Conservation (phyloP, 2,888 invertebrate species). For the Tridacna crocea region DNA sequence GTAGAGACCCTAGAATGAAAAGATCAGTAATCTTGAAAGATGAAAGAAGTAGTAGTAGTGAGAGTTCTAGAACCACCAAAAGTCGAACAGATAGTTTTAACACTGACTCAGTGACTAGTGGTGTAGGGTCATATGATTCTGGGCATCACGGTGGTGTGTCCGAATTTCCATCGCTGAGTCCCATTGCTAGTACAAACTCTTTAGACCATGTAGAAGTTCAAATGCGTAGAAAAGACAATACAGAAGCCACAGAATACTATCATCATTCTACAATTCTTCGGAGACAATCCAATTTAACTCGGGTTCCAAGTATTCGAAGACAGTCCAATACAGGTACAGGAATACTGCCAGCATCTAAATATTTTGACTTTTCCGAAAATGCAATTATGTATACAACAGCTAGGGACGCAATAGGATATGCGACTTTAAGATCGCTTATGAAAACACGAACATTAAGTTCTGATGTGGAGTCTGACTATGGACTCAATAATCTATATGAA, state of each 20-base stretch:
- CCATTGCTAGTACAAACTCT: constrained; percentile 92
- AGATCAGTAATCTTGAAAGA: constrained; percentile 52
- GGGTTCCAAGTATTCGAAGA: constrained; percentile 79
- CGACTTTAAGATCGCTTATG: constrained; percentile 82
- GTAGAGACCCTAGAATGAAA: constrained; percentile 38
- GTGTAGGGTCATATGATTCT: constrained; percentile 93
- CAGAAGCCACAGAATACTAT: constrained; percentile 80
- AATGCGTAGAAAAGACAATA: constrained; percentile 45
- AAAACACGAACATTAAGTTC: constrained; percentile 78
- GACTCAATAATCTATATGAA: constrained; percentile 64
- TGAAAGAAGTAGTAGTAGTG: constrained; percentile 77
- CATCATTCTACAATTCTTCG: constrained; percentile 81
- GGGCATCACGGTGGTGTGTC: constrained; percentile 75
- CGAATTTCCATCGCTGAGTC: constrained; percentile 88
- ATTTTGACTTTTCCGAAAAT: constrained; percentile 67
- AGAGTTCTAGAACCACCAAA: constrained; percentile 83
- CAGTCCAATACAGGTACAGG: constrained; percentile 56
- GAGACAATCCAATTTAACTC: constrained; percentile 77
- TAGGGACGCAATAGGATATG: constrained; percentile 83
- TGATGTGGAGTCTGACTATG: constrained; percentile 75
- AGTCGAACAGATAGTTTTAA: constrained; percentile 86
- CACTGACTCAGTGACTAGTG: constrained; percentile 91
- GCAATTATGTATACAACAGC: constrained; percentile 79
- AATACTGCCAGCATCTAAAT: constrained; percentile 58
- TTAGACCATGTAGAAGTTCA: constrained; percentile 59